Evolutionary conservation across 1,140 invertebrate species (phyloP).

Genomic region (Probaryconus sp.): DNA sequence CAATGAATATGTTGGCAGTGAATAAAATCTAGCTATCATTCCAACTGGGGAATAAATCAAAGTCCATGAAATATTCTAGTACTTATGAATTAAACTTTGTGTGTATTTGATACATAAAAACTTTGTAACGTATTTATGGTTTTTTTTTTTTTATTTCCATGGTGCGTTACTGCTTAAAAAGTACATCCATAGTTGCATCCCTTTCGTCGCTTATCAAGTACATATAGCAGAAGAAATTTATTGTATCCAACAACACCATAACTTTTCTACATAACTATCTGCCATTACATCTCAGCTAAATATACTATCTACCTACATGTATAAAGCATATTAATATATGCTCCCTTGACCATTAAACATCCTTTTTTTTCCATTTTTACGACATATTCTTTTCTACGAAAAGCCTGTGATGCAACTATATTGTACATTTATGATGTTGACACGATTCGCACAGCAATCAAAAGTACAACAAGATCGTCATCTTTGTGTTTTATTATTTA

Average conservation of each 20-base stretch:
- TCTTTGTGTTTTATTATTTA: conserved; percentile 62
- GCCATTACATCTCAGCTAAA: conserved; percentile 14
- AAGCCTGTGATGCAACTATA: conserved; percentile 59
- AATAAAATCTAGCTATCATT: conserved; percentile 63
- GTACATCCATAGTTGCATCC: conserved; percentile 60
- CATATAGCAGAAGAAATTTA: conserved; percentile 33
- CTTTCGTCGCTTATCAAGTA: conserved; percentile 33
- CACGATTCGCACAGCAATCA: conserved; percentile 66
- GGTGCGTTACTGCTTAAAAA: conserved; percentile 45
- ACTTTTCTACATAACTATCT: conserved; percentile 14
- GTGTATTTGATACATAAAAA: conserved; percentile 56
- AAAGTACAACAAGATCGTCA: conserved; percentile 73
- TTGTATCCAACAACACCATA: conserved; percentile 23
- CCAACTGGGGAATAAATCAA: conserved; percentile 54
- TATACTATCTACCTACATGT: conserved; percentile 33
- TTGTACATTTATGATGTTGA: conserved; percentile 60
- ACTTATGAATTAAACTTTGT: conserved; percentile 44
- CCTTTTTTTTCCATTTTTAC: too few relatives aligned
- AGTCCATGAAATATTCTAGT: conserved; percentile 26
- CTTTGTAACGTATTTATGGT: conserved; percentile 41
- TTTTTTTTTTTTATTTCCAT: conserved; percentile 28
- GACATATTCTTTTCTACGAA: conserved; percentile 46
- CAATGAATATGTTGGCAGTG: conserved; percentile 71
- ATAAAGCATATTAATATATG: conserved; percentile 36
- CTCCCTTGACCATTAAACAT: conserved; percentile 30